Evolutionary conservation across 2,797 vertebrate species (phyloP), one percentile per base, ranked within the genome.

Genomic region (Capromys pilorides): DNA sequence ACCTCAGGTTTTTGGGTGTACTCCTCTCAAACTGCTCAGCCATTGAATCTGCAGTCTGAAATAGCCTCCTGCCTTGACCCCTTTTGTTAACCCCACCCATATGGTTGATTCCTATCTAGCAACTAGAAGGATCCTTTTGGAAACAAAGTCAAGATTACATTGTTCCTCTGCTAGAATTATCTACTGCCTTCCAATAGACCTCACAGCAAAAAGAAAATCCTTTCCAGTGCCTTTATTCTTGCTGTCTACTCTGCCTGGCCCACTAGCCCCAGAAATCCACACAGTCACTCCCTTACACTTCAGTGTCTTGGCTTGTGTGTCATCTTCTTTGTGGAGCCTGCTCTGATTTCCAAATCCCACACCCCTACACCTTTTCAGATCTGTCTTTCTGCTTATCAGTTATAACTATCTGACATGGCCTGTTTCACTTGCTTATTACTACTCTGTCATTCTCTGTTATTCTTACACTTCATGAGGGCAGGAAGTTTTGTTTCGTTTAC

Each of bases 181-280:
- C 66, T 41, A 41, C 8, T 14, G 7, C 26, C 88, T 86, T 51
- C 64, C 49, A 51, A 1, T 21, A 5, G 28, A 31, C 81, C 31
- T 49, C 51, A 64, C 41, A 39, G 77, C 41, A 41, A 51, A 73
- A 90, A 14, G n/a, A n/a, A n/a, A n/a, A n/a, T n/a, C n/a, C 8
- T 71, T n/a, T 64, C 39, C 4, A 13, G 6, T 62, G 36, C 14
- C 12, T 87, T 84, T 24, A 11, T 31, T 49, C 57, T 45, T 33
- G 73, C 39, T 31, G 4, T 8, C 45, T 45, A 22, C 4, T 81
- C 51, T 86, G 54, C 49, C 33, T 80, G 26, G 64, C 78, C 41
- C 5, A 21, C 7, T 11, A 1, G 0, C 3, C 59, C 13, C 22
- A 79, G 51, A 81, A 28, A 81, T 1, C 3, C 9, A 28, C 51